Percentiles rank a stretch among this genome's conserved stretches.
These are phyloP conservation scores for Zosterops lateralis DNA, from an alignment of 2,113 vertebrate genomes.

Conservation along the genomic window DNA sequence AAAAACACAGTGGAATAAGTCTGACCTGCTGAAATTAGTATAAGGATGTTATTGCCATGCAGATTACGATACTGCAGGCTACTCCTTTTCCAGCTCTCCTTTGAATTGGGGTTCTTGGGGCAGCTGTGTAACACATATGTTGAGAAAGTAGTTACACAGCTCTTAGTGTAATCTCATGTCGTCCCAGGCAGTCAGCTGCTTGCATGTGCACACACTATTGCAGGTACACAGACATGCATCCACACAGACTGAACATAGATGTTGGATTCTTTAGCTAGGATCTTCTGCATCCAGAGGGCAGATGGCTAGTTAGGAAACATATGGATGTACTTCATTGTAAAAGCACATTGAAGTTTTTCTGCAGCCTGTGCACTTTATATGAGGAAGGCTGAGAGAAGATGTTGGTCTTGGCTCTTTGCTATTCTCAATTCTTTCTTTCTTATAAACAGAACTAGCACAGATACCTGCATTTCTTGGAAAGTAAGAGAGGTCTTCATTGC, in stretches of 20 bases:
- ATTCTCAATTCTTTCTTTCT: not conserved
- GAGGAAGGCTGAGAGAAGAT: not conserved
- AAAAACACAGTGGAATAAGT: not conserved
- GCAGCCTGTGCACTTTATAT: not conserved
- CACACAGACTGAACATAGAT: not conserved
- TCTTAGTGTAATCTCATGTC: not conserved
- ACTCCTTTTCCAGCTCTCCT: not conserved
- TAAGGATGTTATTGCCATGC: not conserved
- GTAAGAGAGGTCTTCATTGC: not conserved
- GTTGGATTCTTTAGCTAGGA: not conserved
- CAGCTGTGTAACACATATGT: not conserved
- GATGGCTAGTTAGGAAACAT: not conserved
- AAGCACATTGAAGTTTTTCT: not conserved
- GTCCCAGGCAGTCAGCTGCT: not conserved
- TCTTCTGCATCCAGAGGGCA: not conserved
- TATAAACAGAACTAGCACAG: not conserved
- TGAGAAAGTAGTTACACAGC: not conserved
- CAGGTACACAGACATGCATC: not conserved
- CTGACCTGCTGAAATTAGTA: not conserved
- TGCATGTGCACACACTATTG: not conserved
- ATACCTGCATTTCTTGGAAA: not conserved
- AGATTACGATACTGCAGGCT: not conserved
- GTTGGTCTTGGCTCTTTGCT: not conserved
- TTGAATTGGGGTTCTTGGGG: not conserved
- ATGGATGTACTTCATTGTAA: not conserved